Percentiles rank a stretch among this genome's conserved stretches.
These are phyloP conservation scores for Ophiodon elongatus DNA, from an alignment of 2,113 vertebrate species.

Conservation along the genomic window DNA sequence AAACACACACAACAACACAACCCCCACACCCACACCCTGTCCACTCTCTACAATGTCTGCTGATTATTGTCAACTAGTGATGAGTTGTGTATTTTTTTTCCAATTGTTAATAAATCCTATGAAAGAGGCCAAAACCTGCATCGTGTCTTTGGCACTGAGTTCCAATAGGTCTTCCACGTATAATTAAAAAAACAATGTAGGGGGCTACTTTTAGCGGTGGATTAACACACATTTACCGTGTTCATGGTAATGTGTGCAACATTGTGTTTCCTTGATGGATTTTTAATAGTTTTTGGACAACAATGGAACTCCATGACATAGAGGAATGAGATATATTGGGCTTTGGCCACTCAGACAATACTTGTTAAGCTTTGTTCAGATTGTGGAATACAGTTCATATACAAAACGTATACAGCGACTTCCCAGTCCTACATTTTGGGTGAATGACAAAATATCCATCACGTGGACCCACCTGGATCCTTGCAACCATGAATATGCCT, in stretches of 20 bases:
- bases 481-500: not conserved
- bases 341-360: not conserved
- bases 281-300: not conserved
- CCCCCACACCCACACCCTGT: not conserved
- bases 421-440: not conserved
- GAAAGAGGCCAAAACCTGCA: not conserved
- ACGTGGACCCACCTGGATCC: not conserved
- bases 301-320: not conserved
- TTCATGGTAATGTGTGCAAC: too few relatives aligned
- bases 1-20: slow-evolving; percentile 30
- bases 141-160: not conserved
- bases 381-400: not conserved
- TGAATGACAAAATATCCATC: not conserved
- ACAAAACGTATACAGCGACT: not conserved
- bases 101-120: not conserved
- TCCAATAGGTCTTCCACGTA: not conserved
- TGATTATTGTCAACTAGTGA: not conserved
- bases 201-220: too few relatives aligned
- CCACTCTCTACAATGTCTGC: slow-evolving; percentile 11
- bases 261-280: not conserved
- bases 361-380: not conserved
- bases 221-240: too few relatives aligned
- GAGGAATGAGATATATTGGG: not conserved
- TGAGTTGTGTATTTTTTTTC: not conserved
- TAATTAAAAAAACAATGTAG: too few relatives aligned